phyloP scores from a whole-genome alignment of 2,888 invertebrate species.

The Melieria omissa region DNA sequence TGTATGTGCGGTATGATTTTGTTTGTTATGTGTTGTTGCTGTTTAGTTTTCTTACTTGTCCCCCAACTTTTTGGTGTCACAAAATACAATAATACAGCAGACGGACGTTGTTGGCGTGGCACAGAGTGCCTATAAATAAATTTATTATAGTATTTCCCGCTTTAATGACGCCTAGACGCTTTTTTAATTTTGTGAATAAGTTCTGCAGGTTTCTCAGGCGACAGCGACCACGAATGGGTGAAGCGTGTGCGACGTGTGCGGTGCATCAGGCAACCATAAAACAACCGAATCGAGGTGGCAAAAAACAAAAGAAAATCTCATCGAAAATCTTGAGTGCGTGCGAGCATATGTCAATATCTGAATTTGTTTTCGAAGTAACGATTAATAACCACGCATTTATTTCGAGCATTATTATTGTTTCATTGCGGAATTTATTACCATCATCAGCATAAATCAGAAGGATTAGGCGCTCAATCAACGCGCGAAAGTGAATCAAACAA shows the following conservation, averaged over 20 bases:
- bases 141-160: constrained; percentile 57
- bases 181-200: constrained; percentile 47
- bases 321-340: no score
- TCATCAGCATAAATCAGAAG: constrained; percentile 7
- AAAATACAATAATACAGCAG: constrained; percentile 51
- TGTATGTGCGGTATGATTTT: no score
- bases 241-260: no score
- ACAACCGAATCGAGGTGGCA: not conserved
- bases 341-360: not conserved
- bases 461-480: constrained; percentile 6
- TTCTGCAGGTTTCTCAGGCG: constrained; percentile 1
- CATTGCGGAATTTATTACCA: constrained; percentile 8
- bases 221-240: no score
- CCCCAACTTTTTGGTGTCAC: constrained; percentile 54
- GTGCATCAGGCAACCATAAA: not conserved
- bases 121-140: constrained; percentile 60
- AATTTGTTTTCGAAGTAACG: not conserved
- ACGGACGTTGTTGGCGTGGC: constrained; percentile 50
- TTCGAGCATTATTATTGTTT: constrained; percentile 10
- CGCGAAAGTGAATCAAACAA: not conserved
- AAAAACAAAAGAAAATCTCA: not conserved
- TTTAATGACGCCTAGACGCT: constrained; percentile 57
- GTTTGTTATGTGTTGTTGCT: not conserved
- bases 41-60: constrained; percentile 41
- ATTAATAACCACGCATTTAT: constrained; percentile 1